Conservation (phyloP, 2,797 vertebrate species). For the Emys orbicularis region DNA sequence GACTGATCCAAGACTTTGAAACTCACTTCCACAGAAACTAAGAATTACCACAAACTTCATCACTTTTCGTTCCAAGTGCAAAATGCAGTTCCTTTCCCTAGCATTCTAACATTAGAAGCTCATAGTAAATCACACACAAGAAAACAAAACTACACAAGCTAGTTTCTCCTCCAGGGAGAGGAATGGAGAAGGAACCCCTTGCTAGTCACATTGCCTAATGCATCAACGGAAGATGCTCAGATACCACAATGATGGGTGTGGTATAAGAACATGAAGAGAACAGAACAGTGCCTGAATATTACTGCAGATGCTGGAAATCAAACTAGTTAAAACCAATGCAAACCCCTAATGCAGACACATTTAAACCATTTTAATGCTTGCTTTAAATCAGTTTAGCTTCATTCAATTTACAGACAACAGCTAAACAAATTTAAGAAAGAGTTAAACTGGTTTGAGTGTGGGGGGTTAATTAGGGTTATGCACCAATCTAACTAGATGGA, state of each 20-base stretch:
- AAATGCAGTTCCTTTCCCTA: neutral
- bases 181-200: neutral
- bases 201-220: neutral
- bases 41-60: neutral
- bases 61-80: neutral
- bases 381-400: neutral
- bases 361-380: neutral
- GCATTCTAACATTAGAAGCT: neutral
- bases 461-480: rapidly evolving
- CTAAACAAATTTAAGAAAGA: neutral
- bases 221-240: neutral
- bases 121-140: neutral
- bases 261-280: rapidly evolving
- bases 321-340: rapidly evolving
- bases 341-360: rapidly evolving
- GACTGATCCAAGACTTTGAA: neutral
- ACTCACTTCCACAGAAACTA: neutral
- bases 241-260: rapidly evolving
- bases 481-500: neutral
- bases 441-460: rapidly evolving
- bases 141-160: neutral
- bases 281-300: neutral
- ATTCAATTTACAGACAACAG: neutral
- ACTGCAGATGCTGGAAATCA: rapidly evolving
- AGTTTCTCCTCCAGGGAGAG: neutral